phyloP scores from a whole-genome alignment of 1,140 invertebrate species.

The Tetragnatha versicolor region DNA sequence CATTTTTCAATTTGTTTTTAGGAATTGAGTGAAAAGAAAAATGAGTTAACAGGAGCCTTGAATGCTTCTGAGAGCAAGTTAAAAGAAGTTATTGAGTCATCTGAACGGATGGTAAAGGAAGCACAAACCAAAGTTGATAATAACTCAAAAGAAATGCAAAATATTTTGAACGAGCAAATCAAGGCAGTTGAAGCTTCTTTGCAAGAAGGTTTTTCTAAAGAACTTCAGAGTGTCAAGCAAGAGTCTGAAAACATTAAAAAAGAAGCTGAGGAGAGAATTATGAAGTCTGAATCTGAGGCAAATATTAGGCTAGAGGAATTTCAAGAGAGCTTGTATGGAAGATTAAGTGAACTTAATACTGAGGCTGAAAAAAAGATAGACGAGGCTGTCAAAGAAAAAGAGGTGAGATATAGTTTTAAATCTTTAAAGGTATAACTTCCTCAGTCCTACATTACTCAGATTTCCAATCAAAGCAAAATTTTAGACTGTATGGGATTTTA shows the following conservation, averaged over 20 bases:
- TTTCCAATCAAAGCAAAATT: no score
- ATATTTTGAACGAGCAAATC: constrained; percentile 12
- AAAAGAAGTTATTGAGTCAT: constrained; percentile 8
- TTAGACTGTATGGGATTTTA: no score
- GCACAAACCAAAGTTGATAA: constrained; percentile 21
- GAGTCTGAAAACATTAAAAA: constrained; percentile 36
- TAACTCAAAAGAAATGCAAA: constrained; percentile 31
- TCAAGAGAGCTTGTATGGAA: constrained; percentile 43
- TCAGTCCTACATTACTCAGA: no score
- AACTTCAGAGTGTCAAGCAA: neutral
- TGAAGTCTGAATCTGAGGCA: constrained; percentile 16
- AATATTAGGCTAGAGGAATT: constrained; percentile 41
- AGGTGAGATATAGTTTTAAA: constrained; percentile 5
- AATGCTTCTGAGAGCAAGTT: constrained; percentile 4
- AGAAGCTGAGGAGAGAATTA: constrained; percentile 37
- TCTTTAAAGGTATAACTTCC: no score
- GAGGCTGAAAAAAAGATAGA: constrained; percentile 37
- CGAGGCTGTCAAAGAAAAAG: constrained; percentile 32
- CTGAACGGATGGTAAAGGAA: constrained; percentile 43
- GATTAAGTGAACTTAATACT: constrained; percentile 23
- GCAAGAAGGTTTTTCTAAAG: constrained; percentile 21
- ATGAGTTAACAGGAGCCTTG: constrained; percentile 3
- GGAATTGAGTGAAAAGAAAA: constrained; percentile 13
- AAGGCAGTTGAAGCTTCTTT: constrained; percentile 36
- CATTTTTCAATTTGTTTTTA: neutral